These are phyloP conservation scores for Sipha maydis DNA, from an alignment of 2,888 invertebrate species.

Conservation along the genomic window DNA sequence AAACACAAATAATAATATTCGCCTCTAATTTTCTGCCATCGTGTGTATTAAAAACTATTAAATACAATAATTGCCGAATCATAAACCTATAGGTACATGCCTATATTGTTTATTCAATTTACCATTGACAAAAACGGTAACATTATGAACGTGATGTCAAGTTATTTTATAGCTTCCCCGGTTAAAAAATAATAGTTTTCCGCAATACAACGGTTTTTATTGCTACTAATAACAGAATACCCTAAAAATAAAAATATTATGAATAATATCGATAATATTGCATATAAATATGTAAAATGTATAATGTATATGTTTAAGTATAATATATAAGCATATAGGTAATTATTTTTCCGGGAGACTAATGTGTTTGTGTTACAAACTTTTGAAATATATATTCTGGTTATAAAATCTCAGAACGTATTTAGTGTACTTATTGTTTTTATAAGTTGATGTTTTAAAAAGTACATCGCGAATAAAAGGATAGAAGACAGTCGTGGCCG, in stretches of 20 bases:
- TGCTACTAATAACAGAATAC: too few relatives aligned
- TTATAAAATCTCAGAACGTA: background rate
- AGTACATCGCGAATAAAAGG: constrained; percentile 6
- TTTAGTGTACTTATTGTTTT: constrained; percentile 10
- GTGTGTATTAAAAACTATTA: too few relatives aligned
- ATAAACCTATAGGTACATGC: too few relatives aligned
- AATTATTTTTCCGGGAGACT: background rate
- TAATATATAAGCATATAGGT: background rate
- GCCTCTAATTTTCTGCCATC: too few relatives aligned
- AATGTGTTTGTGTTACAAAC: background rate
- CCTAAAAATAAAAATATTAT: background rate
- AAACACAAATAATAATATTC: too few relatives aligned
- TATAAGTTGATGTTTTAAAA: constrained; percentile 5
- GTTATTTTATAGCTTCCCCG: background rate
- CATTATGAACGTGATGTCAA: background rate
- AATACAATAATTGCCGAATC: too few relatives aligned
- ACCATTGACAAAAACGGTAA: background rate
- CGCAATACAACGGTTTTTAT: too few relatives aligned
- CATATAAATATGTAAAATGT: too few relatives aligned
- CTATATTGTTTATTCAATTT: too few relatives aligned
- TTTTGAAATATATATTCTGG: background rate
- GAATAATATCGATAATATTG: background rate
- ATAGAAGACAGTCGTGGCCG: constrained; percentile 12
- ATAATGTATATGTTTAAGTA: too few relatives aligned
- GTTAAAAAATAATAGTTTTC: too few relatives aligned